These are phyloP conservation scores for Embiotoca jacksoni DNA, from an alignment of 2,113 vertebrate genomes.

Conservation along the genomic window DNA sequence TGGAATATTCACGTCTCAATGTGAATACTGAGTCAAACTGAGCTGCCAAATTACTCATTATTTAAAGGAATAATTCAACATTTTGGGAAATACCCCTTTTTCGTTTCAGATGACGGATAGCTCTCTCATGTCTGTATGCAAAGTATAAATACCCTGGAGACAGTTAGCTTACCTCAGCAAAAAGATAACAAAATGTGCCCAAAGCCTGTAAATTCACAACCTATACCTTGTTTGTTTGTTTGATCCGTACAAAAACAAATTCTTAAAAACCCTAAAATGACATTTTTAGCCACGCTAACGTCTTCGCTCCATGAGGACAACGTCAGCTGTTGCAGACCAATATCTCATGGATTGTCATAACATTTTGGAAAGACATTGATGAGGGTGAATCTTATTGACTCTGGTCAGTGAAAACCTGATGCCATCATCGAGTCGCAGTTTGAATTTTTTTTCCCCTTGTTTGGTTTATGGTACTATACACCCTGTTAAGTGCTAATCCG, in stretches of 20 bases:
- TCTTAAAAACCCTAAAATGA: neutral
- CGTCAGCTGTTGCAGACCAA: neutral
- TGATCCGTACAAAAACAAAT: neutral
- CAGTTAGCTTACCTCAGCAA: neutral
- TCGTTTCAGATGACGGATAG: neutral
- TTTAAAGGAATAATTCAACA: constrained; percentile 19
- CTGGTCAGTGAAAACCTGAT: neutral
- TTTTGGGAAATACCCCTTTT: neutral
- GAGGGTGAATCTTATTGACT: neutral
- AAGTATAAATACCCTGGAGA: neutral
- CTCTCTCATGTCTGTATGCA: neutral
- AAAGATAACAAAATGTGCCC: neutral
- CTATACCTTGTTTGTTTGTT: neutral
- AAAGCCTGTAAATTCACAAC: neutral
- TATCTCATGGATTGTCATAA: neutral
- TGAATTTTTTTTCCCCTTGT: neutral
- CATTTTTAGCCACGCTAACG: too few relatives aligned
- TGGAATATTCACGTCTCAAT: neutral
- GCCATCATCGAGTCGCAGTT: neutral
- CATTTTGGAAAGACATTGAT: neutral
- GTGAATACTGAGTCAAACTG: neutral
- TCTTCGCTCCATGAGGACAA: too few relatives aligned
- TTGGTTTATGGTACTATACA: too few relatives aligned
- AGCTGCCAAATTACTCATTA: neutral
- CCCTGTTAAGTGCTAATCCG: neutral